phyloP scores from a whole-genome alignment of 1,140 invertebrate genomes.

The Zaprionus capensis region DNA sequence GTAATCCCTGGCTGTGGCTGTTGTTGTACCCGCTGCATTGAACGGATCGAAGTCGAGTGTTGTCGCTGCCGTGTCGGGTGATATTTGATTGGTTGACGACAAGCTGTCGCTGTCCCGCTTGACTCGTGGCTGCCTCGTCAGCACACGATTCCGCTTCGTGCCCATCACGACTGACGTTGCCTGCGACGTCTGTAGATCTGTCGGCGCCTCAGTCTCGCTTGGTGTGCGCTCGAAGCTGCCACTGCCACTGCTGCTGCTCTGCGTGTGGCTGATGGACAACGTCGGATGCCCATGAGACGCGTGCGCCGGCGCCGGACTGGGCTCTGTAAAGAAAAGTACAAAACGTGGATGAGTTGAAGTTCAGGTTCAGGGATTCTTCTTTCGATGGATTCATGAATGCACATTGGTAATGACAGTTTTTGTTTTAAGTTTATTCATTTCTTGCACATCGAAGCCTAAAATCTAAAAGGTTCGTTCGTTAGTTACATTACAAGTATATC shows the following conservation, averaged over 20 bases:
- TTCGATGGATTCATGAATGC: background rate
- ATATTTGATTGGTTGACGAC: slow-evolving; percentile 84
- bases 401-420: slow-evolving; percentile 6
- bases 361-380: background rate
- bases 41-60: slow-evolving; percentile 84
- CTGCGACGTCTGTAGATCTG: slow-evolving; percentile 49
- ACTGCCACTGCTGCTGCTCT: slow-evolving; percentile 48
- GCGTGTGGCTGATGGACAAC: slow-evolving; percentile 56
- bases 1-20: slow-evolving; percentile 63
- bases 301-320: slow-evolving; percentile 70
- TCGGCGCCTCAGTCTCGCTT: slow-evolving; percentile 46
- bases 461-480: slow-evolving; percentile 76
- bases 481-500: slow-evolving; percentile 64
- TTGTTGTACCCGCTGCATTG: slow-evolving; percentile 71
- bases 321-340: slow-evolving; percentile 53
- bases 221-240: slow-evolving; percentile 69
- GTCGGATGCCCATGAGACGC: slow-evolving; percentile 54
- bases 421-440: slow-evolving; percentile 77
- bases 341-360: background rate
- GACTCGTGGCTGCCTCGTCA: slow-evolving; percentile 88
- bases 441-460: slow-evolving; percentile 79
- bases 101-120: slow-evolving; percentile 87
- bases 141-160: slow-evolving; percentile 86
- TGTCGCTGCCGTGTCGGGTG: slow-evolving; percentile 84
- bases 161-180: slow-evolving; percentile 81